Conservation (phyloP, 2,797 vertebrate species). For the Gadopsis bispinosus region DNA sequence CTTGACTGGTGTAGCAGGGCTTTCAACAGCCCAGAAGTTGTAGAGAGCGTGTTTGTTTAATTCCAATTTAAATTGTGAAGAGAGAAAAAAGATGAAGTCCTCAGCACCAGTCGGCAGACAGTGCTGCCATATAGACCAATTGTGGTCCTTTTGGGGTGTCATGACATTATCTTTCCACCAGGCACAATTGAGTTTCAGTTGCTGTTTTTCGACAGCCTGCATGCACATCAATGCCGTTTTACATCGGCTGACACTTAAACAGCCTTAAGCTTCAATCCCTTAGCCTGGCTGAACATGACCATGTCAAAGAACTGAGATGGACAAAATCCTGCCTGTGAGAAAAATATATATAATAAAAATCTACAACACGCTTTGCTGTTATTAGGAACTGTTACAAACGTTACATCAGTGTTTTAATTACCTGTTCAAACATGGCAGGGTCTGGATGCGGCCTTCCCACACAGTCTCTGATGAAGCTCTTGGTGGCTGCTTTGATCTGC, state of each 20-base stretch:
- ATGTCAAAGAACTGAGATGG: background rate
- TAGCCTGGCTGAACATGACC: background rate
- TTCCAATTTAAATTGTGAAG: background rate
- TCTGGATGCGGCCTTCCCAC: constrained; percentile 92
- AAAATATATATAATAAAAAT: too few relatives aligned
- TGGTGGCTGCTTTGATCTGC: constrained; percentile 93
- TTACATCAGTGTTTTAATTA: constrained; percentile 42
- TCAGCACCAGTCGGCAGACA: background rate
- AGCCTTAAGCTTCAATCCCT: background rate
- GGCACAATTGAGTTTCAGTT: background rate
- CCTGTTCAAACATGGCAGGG: constrained; percentile 93
- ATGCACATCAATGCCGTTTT: constrained; percentile 1
- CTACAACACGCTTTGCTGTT: too few relatives aligned
- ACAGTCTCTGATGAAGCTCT: constrained; percentile 94
- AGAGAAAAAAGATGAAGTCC: background rate
- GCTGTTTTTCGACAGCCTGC: background rate
- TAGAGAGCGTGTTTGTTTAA: background rate
- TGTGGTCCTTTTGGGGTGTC: background rate
- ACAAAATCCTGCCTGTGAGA: background rate
- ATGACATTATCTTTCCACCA: background rate
- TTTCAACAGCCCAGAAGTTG: background rate
- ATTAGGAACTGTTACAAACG: constrained; percentile 1
- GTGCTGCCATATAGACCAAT: background rate
- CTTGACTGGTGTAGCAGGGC: background rate
- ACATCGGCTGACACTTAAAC: background rate